A percentile compares a stretch with the other conserved stretches of the same genome.
Conservation (phyloP, 2,113 vertebrate species). For the Melanerpes aurifrons region DNA sequence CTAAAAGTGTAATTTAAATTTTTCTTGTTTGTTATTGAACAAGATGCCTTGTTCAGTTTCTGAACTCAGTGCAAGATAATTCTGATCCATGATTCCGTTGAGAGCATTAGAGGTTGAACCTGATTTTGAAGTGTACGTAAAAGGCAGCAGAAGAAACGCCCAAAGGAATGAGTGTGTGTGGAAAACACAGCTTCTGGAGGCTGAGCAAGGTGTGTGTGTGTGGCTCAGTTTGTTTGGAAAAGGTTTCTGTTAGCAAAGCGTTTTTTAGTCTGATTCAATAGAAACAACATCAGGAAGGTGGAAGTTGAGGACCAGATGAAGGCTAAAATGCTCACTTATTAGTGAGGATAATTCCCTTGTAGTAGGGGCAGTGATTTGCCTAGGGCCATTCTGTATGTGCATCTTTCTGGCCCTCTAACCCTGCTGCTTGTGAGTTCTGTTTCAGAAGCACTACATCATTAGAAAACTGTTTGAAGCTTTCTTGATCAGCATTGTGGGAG, state of each 20-base stretch:
- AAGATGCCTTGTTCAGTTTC: background rate
- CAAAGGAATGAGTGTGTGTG: background rate
- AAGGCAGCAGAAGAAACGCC: background rate
- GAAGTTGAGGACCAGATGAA: background rate
- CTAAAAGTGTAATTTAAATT: background rate
- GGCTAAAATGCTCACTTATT: background rate
- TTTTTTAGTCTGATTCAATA: background rate
- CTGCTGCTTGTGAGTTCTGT: background rate
- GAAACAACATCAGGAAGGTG: background rate
- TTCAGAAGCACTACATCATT: conserved; percentile 2
- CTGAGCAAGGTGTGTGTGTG: background rate
- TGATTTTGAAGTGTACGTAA: background rate
- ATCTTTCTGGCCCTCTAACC: background rate
- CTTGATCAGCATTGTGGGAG: conserved; percentile 3
- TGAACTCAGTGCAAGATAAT: background rate
- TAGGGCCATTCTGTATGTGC: background rate
- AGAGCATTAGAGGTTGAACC: background rate
- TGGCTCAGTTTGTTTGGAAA: background rate
- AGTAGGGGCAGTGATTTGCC: background rate
- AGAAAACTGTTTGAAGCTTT: conserved; percentile 33
- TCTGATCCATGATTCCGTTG: background rate
- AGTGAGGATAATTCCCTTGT: background rate
- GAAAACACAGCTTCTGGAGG: background rate
- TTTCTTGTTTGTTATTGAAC: background rate
- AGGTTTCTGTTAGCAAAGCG: background rate